phyloP scores from a whole-genome alignment of 2,797 vertebrate genomes.

The Semotilus atromaculatus region DNA sequence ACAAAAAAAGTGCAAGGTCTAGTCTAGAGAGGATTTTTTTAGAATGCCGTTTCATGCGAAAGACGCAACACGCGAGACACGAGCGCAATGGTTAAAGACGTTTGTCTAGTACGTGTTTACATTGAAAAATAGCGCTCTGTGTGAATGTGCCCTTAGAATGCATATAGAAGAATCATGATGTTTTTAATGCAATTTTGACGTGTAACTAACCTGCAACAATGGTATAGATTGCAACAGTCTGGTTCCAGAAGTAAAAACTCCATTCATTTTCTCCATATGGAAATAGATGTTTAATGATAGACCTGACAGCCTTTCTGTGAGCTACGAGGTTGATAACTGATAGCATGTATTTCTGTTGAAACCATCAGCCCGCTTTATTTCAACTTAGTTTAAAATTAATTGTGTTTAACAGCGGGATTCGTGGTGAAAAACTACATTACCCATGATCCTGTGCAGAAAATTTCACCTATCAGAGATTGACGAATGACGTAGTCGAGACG shows the following conservation, averaged over 20 bases:
- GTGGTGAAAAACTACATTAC: not conserved
- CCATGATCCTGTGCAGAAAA: not conserved
- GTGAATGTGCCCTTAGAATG: not conserved
- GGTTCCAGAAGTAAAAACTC: not conserved
- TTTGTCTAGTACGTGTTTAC: not conserved
- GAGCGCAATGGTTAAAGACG: not conserved
- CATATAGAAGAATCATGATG: conserved; percentile 29
- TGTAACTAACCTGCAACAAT: conserved; percentile 39
- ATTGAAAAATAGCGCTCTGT: not conserved
- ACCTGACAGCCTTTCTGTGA: not conserved
- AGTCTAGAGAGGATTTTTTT: not conserved
- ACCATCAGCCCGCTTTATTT: not conserved
- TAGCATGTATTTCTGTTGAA: not conserved
- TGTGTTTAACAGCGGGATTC: not conserved
- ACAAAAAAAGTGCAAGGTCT: not conserved
- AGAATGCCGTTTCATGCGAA: not conserved
- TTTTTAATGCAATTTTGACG: conserved; percentile 56
- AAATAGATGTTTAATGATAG: not conserved
- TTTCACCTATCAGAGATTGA: not conserved
- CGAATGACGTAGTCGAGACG: not conserved
- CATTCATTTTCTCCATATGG: not conserved
- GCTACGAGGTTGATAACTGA: not conserved
- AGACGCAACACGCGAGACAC: not conserved
- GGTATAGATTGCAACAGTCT: not conserved
- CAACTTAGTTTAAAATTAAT: not conserved